Evolutionary conservation across 92 coral and sea anemone species (phyloP).

Genomic region (Porites evermanni): DNA sequence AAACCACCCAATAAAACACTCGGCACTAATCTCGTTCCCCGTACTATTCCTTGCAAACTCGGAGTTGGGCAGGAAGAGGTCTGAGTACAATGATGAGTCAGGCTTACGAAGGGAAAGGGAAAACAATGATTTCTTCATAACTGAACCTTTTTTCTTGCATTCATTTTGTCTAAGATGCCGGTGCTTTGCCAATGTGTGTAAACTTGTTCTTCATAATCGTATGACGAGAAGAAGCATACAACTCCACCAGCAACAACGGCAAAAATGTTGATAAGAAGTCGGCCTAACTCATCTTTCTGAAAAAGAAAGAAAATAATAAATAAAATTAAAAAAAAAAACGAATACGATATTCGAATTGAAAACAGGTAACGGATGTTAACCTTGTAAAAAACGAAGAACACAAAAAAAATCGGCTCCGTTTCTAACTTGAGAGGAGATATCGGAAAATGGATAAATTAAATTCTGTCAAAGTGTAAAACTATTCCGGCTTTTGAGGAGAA

Average conservation of each 20-base stretch:
- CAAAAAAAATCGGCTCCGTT: no score
- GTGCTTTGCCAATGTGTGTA: constrained; percentile 82
- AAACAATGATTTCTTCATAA: not conserved
- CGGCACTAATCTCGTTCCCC: no score
- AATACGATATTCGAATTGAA: not conserved
- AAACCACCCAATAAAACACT: no score
- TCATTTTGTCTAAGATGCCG: constrained; percentile 83
- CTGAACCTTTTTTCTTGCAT: constrained; percentile 82
- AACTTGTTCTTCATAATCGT: constrained; percentile 88
- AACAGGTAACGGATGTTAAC: no score
- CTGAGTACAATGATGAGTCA: not conserved
- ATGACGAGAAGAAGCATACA: constrained; percentile 96
- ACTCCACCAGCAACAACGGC: constrained; percentile 92
- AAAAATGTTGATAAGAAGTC: constrained; percentile 81
- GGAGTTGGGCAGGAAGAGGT: not conserved
- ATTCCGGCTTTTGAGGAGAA: no score
- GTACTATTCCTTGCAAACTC: no score
- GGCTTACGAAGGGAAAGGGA: not conserved
- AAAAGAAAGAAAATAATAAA: not conserved
- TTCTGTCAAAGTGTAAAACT: no score
- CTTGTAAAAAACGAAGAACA: no score
- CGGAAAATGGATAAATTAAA: no score
- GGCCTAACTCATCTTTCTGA: constrained; percentile 93
- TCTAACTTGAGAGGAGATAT: no score
- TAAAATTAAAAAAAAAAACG: not conserved